Conservation (phyloP, 2,888 invertebrate species). For the Sesamia inferens region DNA sequence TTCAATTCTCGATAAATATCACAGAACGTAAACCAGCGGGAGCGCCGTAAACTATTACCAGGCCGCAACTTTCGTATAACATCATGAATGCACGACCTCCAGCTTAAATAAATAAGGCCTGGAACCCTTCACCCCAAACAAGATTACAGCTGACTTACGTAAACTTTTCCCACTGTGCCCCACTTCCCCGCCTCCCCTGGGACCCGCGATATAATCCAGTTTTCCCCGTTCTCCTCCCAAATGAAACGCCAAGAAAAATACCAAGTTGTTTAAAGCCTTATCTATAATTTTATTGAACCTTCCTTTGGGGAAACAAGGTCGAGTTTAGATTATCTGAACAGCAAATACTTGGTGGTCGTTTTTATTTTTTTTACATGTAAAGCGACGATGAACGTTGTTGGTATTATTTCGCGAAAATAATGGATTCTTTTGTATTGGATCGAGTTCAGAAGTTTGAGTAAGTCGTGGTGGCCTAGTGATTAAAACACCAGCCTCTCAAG, state of each 20-base stretch:
- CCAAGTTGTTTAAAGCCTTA: slow-evolving; percentile 41
- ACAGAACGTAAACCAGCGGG: background rate
- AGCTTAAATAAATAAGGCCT: slow-evolving; percentile 59
- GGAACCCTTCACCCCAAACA: slow-evolving; percentile 71
- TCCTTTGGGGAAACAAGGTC: slow-evolving; percentile 39
- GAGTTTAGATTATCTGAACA: slow-evolving; percentile 42
- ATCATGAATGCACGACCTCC: slow-evolving; percentile 48
- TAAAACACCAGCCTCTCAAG: too few relatives aligned
- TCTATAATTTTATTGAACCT: slow-evolving; percentile 42
- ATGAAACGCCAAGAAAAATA: slow-evolving; percentile 69
- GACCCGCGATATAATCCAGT: slow-evolving; percentile 84
- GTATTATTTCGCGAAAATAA: slow-evolving; percentile 60
- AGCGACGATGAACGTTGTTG: slow-evolving; percentile 46
- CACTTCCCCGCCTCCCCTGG: slow-evolving; percentile 66
- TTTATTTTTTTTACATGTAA: slow-evolving; percentile 41
- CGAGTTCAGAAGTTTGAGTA: slow-evolving; percentile 10
- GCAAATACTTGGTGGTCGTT: slow-evolving; percentile 13
- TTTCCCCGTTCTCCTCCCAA: slow-evolving; percentile 76
- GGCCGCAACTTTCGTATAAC: slow-evolving; percentile 26
- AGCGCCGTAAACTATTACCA: slow-evolving; percentile 8
- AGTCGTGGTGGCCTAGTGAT: too few relatives aligned
- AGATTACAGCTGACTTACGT: slow-evolving; percentile 80
- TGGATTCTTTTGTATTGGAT: slow-evolving; percentile 55
- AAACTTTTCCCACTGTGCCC: slow-evolving; percentile 73
- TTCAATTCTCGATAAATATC: background rate